A percentile compares a stretch with the other conserved stretches of the same genome.
These are phyloP conservation scores for Lomographa bimaculata DNA, from an alignment of 2,888 invertebrate species.

Conservation along the genomic window DNA sequence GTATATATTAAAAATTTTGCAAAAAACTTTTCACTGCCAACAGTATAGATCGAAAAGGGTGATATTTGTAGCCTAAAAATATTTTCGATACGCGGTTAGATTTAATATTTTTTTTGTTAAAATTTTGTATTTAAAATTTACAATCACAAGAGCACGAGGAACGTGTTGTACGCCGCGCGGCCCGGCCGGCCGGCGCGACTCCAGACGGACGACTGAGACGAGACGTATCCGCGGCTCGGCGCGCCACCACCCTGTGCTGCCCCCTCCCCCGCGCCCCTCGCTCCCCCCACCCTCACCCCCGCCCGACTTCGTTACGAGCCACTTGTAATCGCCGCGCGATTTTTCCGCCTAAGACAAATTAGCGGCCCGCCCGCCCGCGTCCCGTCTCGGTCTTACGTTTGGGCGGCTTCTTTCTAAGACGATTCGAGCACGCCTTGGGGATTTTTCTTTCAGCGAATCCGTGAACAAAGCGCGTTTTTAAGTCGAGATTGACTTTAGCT, in stretches of 20 bases:
- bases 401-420: constrained; percentile 74
- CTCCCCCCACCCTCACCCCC: constrained; percentile 46
- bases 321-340: constrained; percentile 82
- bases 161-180: constrained; percentile 81
- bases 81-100: constrained; percentile 74
- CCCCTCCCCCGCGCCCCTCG: constrained; percentile 35
- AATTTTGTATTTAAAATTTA: constrained; percentile 71
- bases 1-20: constrained; percentile 81
- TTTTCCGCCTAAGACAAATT: constrained; percentile 84
- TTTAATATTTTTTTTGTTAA: constrained; percentile 48
- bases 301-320: constrained; percentile 82
- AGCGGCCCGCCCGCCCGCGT: constrained; percentile 70
- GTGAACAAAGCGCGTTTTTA: too few relatives aligned
- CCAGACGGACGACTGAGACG: constrained; percentile 82
- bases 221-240: constrained; percentile 52
- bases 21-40: constrained; percentile 74
- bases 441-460: constrained; percentile 34
- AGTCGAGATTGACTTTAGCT: too few relatives aligned
- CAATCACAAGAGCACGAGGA: constrained; percentile 84
- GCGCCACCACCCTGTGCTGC: constrained; percentile 48
- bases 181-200: constrained; percentile 82
- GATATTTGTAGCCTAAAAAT: constrained; percentile 76
- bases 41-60: constrained; percentile 71
- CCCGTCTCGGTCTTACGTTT: constrained; percentile 55
- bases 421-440: constrained; percentile 55